These are phyloP conservation scores for Tenualosa ilisha DNA, from an alignment of 2,797 vertebrate genomes.

Conservation along the genomic window DNA sequence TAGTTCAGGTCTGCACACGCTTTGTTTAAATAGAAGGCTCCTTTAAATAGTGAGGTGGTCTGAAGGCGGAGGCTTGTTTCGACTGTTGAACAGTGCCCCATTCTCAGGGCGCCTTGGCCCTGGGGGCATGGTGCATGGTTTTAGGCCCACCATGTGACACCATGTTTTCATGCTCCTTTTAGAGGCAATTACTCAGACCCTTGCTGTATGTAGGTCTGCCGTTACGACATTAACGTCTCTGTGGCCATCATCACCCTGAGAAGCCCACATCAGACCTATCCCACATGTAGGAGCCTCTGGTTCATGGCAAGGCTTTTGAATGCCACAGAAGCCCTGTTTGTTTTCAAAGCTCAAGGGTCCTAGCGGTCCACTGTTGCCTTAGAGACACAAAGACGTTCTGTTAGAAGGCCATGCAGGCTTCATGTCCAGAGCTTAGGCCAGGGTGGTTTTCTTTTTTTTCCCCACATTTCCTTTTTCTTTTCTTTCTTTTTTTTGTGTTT, in stretches of 20 bases:
- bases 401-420: slow-evolving; percentile 43
- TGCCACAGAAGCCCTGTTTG: slow-evolving; percentile 41
- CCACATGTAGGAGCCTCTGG: neutral
- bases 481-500: slow-evolving; percentile 33
- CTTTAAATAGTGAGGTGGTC: slow-evolving; percentile 58
- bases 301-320: slow-evolving; percentile 10
- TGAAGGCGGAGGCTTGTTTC: slow-evolving; percentile 50
- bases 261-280: neutral
- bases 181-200: slow-evolving; percentile 33
- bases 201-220: neutral
- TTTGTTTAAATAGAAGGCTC: neutral
- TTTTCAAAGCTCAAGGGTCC: slow-evolving; percentile 36
- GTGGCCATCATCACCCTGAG: neutral
- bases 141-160: slow-evolving; percentile 20
- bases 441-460: slow-evolving; percentile 16
- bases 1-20: neutral
- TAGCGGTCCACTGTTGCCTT: slow-evolving; percentile 29
- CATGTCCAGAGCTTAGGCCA: slow-evolving; percentile 30
- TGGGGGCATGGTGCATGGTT: slow-evolving; percentile 25
- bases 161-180: slow-evolving; percentile 19
- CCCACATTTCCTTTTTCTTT: neutral
- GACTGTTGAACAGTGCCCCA: slow-evolving; percentile 58
- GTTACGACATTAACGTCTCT: neutral
- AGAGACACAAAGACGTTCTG: slow-evolving; percentile 59
- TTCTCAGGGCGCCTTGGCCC: slow-evolving; percentile 54